Evolutionary conservation across 2,888 invertebrate species (phyloP).

Genomic region (Leucozona laternaria): DNA sequence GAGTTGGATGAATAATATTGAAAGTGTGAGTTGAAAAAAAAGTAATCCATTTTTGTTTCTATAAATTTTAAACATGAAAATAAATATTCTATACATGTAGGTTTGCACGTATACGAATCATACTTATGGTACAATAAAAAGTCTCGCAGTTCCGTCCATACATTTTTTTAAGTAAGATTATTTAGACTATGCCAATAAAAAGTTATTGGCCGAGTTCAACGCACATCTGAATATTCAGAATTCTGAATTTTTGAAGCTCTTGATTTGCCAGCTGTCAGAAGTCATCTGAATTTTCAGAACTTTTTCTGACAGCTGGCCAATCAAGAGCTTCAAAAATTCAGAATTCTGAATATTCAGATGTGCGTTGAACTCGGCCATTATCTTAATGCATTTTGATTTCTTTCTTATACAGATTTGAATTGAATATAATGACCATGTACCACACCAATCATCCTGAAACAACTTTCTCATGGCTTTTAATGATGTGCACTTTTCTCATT

Average conservation of each 20-base stretch:
- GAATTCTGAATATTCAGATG: too few relatives aligned
- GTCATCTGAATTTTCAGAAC: too few relatives aligned
- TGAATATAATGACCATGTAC: conserved; percentile 10
- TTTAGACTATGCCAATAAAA: not conserved
- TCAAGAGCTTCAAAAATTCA: too few relatives aligned
- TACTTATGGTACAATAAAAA: not conserved
- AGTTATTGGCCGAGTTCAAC: too few relatives aligned
- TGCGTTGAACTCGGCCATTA: too few relatives aligned
- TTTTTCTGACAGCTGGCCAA: too few relatives aligned
- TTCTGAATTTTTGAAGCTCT: too few relatives aligned
- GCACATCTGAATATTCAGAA: too few relatives aligned
- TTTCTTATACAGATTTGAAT: conserved; percentile 9
- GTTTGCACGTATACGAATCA: not conserved
- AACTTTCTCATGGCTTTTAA: conserved; percentile 66
- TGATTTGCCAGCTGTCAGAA: too few relatives aligned
- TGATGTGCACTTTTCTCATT: conserved; percentile 52
- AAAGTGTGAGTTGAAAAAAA: conserved; percentile 11
- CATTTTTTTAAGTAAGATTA: conserved; percentile 55
- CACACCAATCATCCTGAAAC: not conserved
- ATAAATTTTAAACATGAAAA: not conserved
- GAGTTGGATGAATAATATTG: conserved; percentile 56
- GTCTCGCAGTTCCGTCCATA: conserved; percentile 25
- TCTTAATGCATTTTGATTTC: not conserved
- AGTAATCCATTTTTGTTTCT: not conserved
- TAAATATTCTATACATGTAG: not conserved